Evolutionary conservation across 2,797 vertebrate genomes (phyloP).

Genomic region (Onychomys arenicola): DNA sequence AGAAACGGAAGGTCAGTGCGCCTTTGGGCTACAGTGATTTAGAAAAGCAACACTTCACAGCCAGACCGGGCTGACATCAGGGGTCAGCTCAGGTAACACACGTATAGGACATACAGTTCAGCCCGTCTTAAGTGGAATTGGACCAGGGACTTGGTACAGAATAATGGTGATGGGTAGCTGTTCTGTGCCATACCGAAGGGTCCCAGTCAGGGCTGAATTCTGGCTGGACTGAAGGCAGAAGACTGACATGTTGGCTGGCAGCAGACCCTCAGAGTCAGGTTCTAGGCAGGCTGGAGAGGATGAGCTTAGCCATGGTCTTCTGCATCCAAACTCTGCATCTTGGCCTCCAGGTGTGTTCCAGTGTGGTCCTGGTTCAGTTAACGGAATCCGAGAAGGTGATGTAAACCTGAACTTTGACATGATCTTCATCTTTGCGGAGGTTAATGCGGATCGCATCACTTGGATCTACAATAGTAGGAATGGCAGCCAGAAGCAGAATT

Average conservation of each 20-base stretch:
- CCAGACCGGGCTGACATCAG: background rate
- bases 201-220: background rate
- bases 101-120: background rate
- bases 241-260: accelerated
- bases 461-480: constrained; percentile 78
- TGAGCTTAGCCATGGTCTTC: background rate
- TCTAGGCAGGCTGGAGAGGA: background rate
- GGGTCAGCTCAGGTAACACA: background rate
- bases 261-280: background rate
- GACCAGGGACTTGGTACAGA: background rate
- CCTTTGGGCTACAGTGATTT: background rate
- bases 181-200: background rate
- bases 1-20: background rate
- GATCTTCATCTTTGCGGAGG: constrained; percentile 88
- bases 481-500: constrained; percentile 68
- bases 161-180: background rate
- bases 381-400: constrained; percentile 87
- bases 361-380: constrained; percentile 88
- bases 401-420: constrained; percentile 85
- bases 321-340: background rate
- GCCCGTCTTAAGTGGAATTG: background rate
- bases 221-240: background rate
- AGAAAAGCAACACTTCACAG: background rate
- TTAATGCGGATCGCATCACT: constrained; percentile 88
- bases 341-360: constrained; percentile 87